phyloP scores from a whole-genome alignment of 2,113 vertebrate species.

The Actinemys pallida region DNA sequence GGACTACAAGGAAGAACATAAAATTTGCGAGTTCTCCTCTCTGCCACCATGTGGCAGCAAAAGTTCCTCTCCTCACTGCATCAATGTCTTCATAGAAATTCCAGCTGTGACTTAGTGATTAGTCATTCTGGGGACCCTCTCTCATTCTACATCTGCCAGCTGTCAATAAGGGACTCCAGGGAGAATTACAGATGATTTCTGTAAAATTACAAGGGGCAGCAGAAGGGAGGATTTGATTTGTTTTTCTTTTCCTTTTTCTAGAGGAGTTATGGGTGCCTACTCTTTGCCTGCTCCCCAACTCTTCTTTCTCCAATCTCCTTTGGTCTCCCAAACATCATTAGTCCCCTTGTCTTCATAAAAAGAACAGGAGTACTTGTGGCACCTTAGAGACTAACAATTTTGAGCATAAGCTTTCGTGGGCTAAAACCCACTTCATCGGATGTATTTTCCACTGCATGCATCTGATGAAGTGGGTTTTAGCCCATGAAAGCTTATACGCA shows the following conservation, averaged over 20 bases:
- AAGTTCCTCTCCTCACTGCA: not conserved
- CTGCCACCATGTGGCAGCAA: conserved; percentile 62
- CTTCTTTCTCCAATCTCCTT: not conserved
- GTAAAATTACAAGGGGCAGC: conserved; percentile 59
- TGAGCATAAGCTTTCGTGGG: too few relatives aligned
- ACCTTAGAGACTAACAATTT: too few relatives aligned
- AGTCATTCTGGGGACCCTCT: conserved; percentile 35
- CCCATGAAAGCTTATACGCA: too few relatives aligned
- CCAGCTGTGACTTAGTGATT: conserved; percentile 58
- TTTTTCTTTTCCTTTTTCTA: conserved; percentile 35
- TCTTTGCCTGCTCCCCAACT: conserved; percentile 6
- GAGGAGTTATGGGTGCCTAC: conserved; percentile 11
- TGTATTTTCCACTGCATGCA: too few relatives aligned
- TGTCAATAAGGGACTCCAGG: conserved; percentile 58
- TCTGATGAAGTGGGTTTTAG: too few relatives aligned
- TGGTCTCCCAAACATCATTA: not conserved
- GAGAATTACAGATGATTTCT: conserved; percentile 67
- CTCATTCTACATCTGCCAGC: conserved; percentile 69
- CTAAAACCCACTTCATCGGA: too few relatives aligned
- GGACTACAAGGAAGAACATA: not conserved
- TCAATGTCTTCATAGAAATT: conserved; percentile 29
- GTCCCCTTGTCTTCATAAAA: not conserved
- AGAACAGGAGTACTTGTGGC: too few relatives aligned
- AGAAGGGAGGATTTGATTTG: conserved; percentile 50
- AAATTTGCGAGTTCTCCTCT: not conserved